Base-by-base conservation (phyloP, 2,113 vertebrate genomes). In the Syngnathus floridae region DNA sequence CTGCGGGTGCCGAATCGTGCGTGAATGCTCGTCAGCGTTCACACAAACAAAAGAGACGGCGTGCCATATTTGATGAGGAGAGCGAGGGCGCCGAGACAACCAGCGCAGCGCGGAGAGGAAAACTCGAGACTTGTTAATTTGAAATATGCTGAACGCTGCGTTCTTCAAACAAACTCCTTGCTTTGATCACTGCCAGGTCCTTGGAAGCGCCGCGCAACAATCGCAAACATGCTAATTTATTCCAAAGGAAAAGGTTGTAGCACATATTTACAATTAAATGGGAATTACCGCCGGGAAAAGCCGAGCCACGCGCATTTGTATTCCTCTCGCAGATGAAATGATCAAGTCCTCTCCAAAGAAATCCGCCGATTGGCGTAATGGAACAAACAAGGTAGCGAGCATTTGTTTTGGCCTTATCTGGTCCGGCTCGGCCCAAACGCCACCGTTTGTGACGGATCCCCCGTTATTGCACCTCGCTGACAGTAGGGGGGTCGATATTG, bases 221-320 rank as follows among this genome's bases (percentile, higher is more conserved):
- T 74, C 37, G 81, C 46, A 86, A 81, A 85, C 81, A 86, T 84
- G 87, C 74, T 79, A 86, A 90, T 91, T 82, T 85, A 90, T 88
- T 84, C 85, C 65, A 70, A 83, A 83, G 78, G 79, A 61, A 56
- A 83, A 87, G 81, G 81, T 83, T 88, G 83, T 76, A 81, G 80
- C 69, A 59, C 74, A 76, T 88, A 89, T 89, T 86, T 87, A 81
- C 86, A 81, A 88, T 84, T 86, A 86, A 89, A 85, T 81, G 79
- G 58, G 77, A 66, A 81, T 79, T 72, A 78, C 83, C 78, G 36
- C 10, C 21, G 81, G 84, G 83, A 83, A 79, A 71, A 72, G 64
- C 61, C 48, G 26, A 16, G 72, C 16, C 49, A 51, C 48, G 7
- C 67, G 60, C 69, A 56, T 35, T 68, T 68, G 65, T 40, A 64